phyloP scores from a whole-genome alignment of 2,113 vertebrate genomes.

The rabbit (Oryctolagus cuniculus) region mOryCun1.1 NC_091438.1:99407501-99408000 shows the following conservation, averaged over 20 bases:
- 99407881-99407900: neutral
- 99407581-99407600: neutral
- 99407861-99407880: neutral
- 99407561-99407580: neutral
- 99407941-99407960: neutral
- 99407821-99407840: neutral
- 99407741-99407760: neutral
- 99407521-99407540: neutral
- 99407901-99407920: neutral
- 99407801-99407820: neutral
- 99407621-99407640: neutral
- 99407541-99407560: neutral
- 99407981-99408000: neutral
- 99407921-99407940: neutral
- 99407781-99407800: neutral
- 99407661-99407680: neutral
- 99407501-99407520: neutral
- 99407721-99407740: neutral
- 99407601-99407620: neutral
- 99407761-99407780: neutral
- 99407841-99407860: neutral
- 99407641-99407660: neutral
- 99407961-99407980: neutral
- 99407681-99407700: neutral
- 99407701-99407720: neutral